Evolutionary conservation across 1,140 invertebrate species (phyloP).

Genomic region (Euura saliciscinereae): DNA sequence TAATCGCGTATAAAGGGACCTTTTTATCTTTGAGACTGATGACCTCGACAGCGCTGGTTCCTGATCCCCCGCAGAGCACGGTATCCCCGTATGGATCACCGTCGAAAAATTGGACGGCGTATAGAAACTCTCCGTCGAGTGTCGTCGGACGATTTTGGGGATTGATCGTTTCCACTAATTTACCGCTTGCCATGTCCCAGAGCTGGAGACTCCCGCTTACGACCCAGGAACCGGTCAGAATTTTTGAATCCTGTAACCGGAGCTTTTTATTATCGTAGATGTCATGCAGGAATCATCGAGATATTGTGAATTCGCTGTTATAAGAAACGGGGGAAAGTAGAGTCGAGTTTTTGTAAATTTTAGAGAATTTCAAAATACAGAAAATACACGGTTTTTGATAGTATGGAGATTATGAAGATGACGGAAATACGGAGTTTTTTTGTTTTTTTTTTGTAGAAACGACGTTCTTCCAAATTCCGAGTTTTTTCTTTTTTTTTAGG

Average conservation of each 20-base stretch:
- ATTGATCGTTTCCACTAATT: constrained; percentile 43
- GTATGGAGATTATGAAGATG: too few species aligned
- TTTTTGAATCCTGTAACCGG: constrained; percentile 31
- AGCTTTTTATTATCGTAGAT: too few species aligned
- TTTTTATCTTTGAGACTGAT: constrained; percentile 44
- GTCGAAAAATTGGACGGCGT: constrained; percentile 42
- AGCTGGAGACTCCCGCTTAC: constrained; percentile 43
- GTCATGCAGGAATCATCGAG: neutral
- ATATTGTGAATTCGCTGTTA: neutral
- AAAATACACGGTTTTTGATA: too few species aligned
- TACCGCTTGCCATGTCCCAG: constrained; percentile 45
- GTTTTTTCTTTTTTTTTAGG: too few species aligned
- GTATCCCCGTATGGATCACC: constrained; percentile 40
- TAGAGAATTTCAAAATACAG: too few species aligned
- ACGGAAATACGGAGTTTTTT: too few species aligned
- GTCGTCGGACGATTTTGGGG: constrained; percentile 39
- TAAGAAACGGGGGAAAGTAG: neutral
- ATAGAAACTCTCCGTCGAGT: constrained; percentile 46
- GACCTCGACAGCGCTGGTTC: constrained; percentile 41
- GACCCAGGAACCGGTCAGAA: constrained; percentile 49
- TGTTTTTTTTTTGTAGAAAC: too few species aligned
- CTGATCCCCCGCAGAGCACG: constrained; percentile 42
- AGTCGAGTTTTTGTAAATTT: too few species aligned
- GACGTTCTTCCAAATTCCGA: too few species aligned
- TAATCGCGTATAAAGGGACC: constrained; percentile 21